Base-by-base conservation (phyloP, 1,140 invertebrate species). In the Zaprionus camerounensis region DNA sequence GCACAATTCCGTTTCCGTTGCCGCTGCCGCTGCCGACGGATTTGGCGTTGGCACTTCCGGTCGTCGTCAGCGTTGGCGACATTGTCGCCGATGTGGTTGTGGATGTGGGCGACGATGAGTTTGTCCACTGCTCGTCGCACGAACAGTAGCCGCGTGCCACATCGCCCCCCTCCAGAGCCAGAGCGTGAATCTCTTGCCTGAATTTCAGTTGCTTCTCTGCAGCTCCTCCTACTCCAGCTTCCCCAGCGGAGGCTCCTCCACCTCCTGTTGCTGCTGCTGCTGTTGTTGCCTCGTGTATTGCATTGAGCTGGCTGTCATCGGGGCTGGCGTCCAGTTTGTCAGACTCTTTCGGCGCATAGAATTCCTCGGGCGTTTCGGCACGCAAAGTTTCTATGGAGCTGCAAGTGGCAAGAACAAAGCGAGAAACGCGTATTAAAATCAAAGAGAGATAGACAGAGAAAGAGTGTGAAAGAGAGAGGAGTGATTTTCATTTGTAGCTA, bases 101-200 rank as follows among this genome's bases (percentile, higher is more conserved):
- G 46, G 46, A 51, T 51, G 46, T 51, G 46, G 46, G 46, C 51
- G 91, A 92, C 9, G 86, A 83, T 31, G 82, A 86, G 71, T 91
- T 91, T 17, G 87, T 86, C 87, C 87, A 92, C 72, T 92, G 91
- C 59, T 92, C 91, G 53, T 92, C 91, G 70, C 91, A 92, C 63
- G 91, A 92, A 67, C 91, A 92, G 67, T 92, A 92, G 49, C 91
- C 91, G 12, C 84, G 76, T 28, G 87, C 91, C 62, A 83, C 86
- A 68, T 92, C 91, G 58, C 87, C 91, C 13, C 87, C 91, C 65
- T 92, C 91, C 58, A 92, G 66, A 3, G 91, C 82, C 22, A 92
- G 38, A 6, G 84, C 91, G 53, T 92, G 91, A 34, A 82, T 76
- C 69, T 92, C 91, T 7, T 82, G 87, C 34, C 69, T 77, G 66